Base-by-base conservation (phyloP, 2,888 invertebrate species). In the Callyntrura guangdongensis region DNA sequence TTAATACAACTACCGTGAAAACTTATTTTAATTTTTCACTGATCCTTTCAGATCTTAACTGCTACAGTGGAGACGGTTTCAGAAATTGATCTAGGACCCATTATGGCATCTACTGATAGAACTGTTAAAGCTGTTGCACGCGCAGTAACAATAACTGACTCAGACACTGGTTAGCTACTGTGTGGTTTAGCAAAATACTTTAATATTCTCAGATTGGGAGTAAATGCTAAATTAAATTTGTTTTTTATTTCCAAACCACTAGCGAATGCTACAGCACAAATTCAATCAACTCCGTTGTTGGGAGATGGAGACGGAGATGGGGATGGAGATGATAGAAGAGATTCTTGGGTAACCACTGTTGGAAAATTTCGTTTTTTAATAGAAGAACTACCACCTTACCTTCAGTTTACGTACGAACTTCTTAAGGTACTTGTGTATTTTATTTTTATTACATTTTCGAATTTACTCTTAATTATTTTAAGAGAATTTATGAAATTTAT, bases 1-100 rank as follows among this genome's bases (percentile, higher is more conserved):
- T n/a, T n/a, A n/a, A n/a, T n/a, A n/a, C n/a, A n/a, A n/a, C n/a
- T n/a, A n/a, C n/a, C n/a, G n/a, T n/a, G n/a, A n/a, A n/a, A n/a
- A n/a, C n/a, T n/a, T n/a, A n/a, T n/a, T 49, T 49, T 77, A 17
- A 17, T 14, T n/a, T n/a, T n/a, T 20, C 67, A 11, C 72, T 17
- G 36, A 36, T 95, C 94, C 94, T 95, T 95, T 95, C 96, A 98
- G 98, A 98, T 98, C 94, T 98, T 98, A 97, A 98, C 98, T 94
- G 98, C 98, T 27, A 98, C 98, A n/a, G 98, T 98, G 94, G 98
- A 98, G 96, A 98, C 98, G 56, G 98, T 98, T 93, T 97, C 97
- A 91, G 98, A 98, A 95, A 96, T 98, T 94, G 99, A 99, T 95
- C 96, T 98, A 94, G 97, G 98, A 64, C 97, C 97, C 64, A 97